These are phyloP conservation scores for Lutjanus campechanus DNA, from an alignment of 2,797 vertebrate genomes.

Conservation along the genomic window DNA sequence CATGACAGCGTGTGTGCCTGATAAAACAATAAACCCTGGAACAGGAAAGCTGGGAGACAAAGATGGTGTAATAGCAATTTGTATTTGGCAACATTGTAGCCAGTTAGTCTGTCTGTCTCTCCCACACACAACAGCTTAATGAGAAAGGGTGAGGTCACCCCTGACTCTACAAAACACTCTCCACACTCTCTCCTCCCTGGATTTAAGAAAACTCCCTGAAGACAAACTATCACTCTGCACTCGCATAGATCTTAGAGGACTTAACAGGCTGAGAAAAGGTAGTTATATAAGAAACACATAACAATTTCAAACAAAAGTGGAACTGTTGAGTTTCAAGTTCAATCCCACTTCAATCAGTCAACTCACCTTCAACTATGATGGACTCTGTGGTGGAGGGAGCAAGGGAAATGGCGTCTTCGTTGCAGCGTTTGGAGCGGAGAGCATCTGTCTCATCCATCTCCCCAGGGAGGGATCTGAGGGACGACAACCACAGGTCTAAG, in stretches of 20 bases:
- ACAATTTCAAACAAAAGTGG: background rate
- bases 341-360: background rate
- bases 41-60: constrained; percentile 18
- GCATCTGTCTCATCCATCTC: constrained; percentile 96
- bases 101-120: constrained; percentile 34
- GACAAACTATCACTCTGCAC: constrained; percentile 21
- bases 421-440: constrained; percentile 87
- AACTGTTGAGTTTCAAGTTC: background rate
- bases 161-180: constrained; percentile 47
- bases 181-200: constrained; percentile 24
- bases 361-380: constrained; percentile 93
- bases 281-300: background rate
- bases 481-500: constrained; percentile 64
- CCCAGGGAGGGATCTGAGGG: constrained; percentile 88
- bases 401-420: constrained; percentile 90
- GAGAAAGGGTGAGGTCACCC: constrained; percentile 55
- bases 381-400: constrained; percentile 89
- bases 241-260: background rate
- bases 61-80: background rate
- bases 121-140: constrained; percentile 67
- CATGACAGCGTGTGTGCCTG: constrained; percentile 4
- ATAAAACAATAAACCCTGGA: constrained; percentile 17
- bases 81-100: background rate
- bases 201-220: constrained; percentile 48
- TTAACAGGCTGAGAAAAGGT: background rate